A percentile compares a stretch with the other conserved stretches of the same genome.
Evolutionary conservation across 1,140 invertebrate species (phyloP).

Genomic region (Pseudomyrmex dendroicus): DNA sequence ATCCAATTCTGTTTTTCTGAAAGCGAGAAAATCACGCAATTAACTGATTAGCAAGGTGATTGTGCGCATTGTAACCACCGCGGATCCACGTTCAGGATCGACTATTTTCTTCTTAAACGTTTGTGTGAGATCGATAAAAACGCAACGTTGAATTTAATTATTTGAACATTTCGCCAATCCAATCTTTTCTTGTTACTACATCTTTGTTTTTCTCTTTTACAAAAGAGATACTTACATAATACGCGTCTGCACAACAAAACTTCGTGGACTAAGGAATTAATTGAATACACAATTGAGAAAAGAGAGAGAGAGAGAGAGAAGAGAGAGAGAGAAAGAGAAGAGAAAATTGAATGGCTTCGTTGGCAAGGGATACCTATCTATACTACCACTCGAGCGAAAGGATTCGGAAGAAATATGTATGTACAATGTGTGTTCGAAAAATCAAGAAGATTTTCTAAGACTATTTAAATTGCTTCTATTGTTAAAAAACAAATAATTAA

Average conservation of each 20-base stretch:
- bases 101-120: conserved; percentile 52
- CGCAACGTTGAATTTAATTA: conserved; percentile 59
- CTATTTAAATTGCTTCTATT: too few species aligned
- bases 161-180: conserved; percentile 62
- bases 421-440: neutral
- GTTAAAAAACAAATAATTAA: neutral
- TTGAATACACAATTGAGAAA: conserved; percentile 61
- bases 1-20: conserved; percentile 59
- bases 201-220: neutral
- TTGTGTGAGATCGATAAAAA: conserved; percentile 4
- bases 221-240: neutral
- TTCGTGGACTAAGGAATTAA: conserved; percentile 52
- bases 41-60: conserved; percentile 70
- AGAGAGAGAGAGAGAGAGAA: too few species aligned
- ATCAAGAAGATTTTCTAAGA: neutral
- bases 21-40: conserved; percentile 70
- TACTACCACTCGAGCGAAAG: neutral
- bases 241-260: conserved; percentile 5
- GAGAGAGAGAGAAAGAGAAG: too few species aligned
- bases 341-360: conserved; percentile 46
- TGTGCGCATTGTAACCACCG: conserved; percentile 35
- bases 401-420: neutral
- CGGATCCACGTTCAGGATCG: neutral
- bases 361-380: conserved; percentile 17
- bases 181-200: conserved; percentile 41